Base-by-base conservation (phyloP, 2,797 vertebrate species). In the Microcaecilia unicolor region DNA sequence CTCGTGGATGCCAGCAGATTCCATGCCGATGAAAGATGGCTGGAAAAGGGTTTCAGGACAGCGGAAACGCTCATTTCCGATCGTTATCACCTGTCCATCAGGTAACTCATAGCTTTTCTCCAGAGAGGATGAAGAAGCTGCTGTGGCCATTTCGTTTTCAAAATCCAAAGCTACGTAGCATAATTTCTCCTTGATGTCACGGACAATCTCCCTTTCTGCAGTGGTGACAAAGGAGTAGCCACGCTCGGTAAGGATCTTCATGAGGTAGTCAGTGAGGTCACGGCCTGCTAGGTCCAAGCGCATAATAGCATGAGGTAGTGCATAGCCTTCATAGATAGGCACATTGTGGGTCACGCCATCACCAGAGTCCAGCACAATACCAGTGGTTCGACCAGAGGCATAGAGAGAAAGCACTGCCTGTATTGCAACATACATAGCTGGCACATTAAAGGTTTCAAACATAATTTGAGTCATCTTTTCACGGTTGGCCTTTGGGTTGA, bases 61-160 rank as follows among this genome's bases (percentile, higher is more conserved):
- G 37, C 83, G 79, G 69, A 88, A n/a, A 52, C 84, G 70, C 59
- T 88, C 84, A 8, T 88, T 88, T 54, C 85, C 83, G 15, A 87
- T 87, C 58, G 84, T 87, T 76, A 88, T 88, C 58, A 88, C 85
- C 62, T 88, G 86, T 4, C 84, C 84, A 7, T 87, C 83, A 3
- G 83, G 83, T 11, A 86, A 76, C 44, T 86, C 84, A 10, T 88
- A 87, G 54, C 83, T 86, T 53, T 87, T 88, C 66, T 86, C 83
- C 64, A 88, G 67, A 7, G 84, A 86, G 12, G 84, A 86, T 2
- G 86, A 86, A 21, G 84, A 70, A 25, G 84, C 82, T 4, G 86
- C 84, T 1, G 83, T 88, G 12, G 77, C 82, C 84, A 88, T 88
- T 64, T 88, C 83, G 17, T 88, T 87, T 64, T 88, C 86, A 32